These are phyloP conservation scores for Ligdia adustata DNA, from an alignment of 2,888 invertebrate genomes.

Conservation along the genomic window DNA sequence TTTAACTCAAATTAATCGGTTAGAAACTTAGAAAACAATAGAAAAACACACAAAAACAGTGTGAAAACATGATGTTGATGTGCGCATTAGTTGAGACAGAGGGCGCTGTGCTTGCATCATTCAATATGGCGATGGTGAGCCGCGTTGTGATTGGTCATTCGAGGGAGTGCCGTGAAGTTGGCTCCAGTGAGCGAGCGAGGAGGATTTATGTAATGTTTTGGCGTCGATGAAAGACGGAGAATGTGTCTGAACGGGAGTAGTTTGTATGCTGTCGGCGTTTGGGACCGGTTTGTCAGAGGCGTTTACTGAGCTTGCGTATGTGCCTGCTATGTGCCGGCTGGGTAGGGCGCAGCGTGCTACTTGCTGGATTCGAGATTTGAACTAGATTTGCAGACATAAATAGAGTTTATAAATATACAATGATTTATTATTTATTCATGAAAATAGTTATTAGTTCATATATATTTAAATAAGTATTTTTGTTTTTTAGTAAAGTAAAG, in stretches of 20 bases:
- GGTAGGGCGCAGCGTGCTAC: constrained; percentile 50
- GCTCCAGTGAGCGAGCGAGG: constrained; percentile 70
- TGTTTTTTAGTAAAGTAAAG: too few relatives aligned
- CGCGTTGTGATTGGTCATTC: constrained; percentile 62
- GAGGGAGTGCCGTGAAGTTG: constrained; percentile 69
- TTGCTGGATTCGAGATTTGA: neutral
- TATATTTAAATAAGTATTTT: too few relatives aligned
- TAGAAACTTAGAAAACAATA: constrained; percentile 52
- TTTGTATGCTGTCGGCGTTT: constrained; percentile 75
- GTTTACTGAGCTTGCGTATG: constrained; percentile 74
- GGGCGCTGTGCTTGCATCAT: constrained; percentile 64
- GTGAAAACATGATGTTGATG: constrained; percentile 60
- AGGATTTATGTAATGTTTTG: constrained; percentile 78
- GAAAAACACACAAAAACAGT: constrained; percentile 71
- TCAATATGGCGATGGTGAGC: constrained; percentile 79
- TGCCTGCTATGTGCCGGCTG: constrained; percentile 67
- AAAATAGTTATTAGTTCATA: too few relatives aligned
- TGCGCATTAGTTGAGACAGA: constrained; percentile 67
- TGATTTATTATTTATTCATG: too few relatives aligned
- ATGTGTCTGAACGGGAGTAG: constrained; percentile 73
- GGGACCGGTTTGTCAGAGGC: constrained; percentile 80
- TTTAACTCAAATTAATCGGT: constrained; percentile 44
- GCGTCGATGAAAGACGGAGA: constrained; percentile 78
- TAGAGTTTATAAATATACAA: too few relatives aligned
- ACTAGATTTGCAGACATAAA: too few relatives aligned